Evolutionary conservation across 2,888 invertebrate species (phyloP), one percentile per base, ranked within the genome.

Genomic region (Drosophila formosana): DNA sequence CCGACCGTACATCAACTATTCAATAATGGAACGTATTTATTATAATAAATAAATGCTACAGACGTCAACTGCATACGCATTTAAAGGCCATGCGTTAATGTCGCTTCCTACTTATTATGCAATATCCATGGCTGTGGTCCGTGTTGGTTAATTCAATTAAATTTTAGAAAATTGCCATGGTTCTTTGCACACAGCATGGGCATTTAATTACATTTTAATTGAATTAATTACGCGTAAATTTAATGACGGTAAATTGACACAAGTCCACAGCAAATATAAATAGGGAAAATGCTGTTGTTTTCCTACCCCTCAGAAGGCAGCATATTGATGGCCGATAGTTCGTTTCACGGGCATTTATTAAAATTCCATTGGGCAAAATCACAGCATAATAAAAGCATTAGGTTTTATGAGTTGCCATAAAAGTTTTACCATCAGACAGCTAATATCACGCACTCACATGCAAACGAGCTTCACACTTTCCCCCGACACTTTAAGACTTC

Each of bases 171-270:
- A 61, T 53, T 66, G 8, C 8, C 25, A 18, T 41, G 13, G 47
- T 30, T 52, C 25, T 18, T 26, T 13, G 25, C 52, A 5, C 56
- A 4, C 47, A 32, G 53, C 28, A 28, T 46, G 55, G 37, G 50
- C 2, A 9, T 58, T 65, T 62, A 70, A 74, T 78, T 71, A 74
- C 67, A 55, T 53, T 51, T 37, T 68, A 78, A 75, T 82, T 18
- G 9, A 71, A 68, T 75, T 69, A 66, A 63, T 68, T 68, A 71
- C 11, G 45, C 53, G 41, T 7, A 8, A 60, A 52, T 60, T 63
- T 41, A 64, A 68, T 56, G 47, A 57, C 37, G 13, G 50, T 49
- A 50, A 66, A 37, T 41, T 37, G 34, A 64, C 28, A 26, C 23
- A 34, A 39, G 18, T 9, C 9, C 25, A 32, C 5, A 23, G 23